phyloP scores from a whole-genome alignment of 1,140 invertebrate genomes.

The Yoshiicerus persimilis region DNA sequence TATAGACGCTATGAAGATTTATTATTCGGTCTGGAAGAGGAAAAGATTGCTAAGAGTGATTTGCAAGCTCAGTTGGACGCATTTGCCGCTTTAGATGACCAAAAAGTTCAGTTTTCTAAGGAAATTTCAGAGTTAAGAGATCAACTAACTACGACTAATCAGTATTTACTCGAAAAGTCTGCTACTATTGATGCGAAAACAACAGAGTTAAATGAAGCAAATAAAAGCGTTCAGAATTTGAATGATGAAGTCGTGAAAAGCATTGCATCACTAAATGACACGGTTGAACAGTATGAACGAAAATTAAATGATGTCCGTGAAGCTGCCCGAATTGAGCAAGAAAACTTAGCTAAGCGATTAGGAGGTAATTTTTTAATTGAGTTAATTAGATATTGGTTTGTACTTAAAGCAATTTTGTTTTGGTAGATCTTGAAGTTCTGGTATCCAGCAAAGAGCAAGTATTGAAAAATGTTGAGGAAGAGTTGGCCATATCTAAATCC shows the following conservation, averaged over 20 bases:
- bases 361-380: not conserved
- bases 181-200: not conserved
- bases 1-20: slow-evolving; percentile 86
- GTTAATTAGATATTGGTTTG: not conserved
- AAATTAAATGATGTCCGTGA: not conserved
- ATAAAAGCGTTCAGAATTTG: not conserved
- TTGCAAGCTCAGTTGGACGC: slow-evolving; percentile 20
- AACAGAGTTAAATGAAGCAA: not conserved
- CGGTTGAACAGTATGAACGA: not conserved
- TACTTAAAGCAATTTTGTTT: not conserved
- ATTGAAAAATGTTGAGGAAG: too few relatives aligned
- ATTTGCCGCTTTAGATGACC: slow-evolving; percentile 30
- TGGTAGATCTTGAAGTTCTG: not conserved
- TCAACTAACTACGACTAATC: not conserved
- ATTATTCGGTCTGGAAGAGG: slow-evolving; percentile 88
- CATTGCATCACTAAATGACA: not conserved
- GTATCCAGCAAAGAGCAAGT: not conserved
- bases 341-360: not conserved
- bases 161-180: not conserved
- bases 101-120: slow-evolving; percentile 53
- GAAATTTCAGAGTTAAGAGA: slow-evolving; percentile 52
- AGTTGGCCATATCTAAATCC: not conserved
- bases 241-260: not conserved
- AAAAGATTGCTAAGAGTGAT: slow-evolving; percentile 58
- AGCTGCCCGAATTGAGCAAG: not conserved